Conservation (phyloP, 37 sponge, comb jelly and placozoan species). For the Crambe crambe region DNA sequence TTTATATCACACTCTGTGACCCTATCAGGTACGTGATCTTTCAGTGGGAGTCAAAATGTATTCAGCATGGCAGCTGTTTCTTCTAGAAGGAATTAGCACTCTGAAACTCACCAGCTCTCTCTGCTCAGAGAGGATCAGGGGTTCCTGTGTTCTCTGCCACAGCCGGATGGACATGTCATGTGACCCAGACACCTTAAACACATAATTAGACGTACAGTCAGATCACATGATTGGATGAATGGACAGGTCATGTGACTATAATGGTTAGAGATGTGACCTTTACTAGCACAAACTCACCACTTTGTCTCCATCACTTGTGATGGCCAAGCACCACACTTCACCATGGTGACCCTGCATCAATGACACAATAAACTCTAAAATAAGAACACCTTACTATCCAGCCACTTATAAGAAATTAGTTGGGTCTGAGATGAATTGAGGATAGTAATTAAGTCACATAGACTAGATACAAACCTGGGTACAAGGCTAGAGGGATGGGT, state of each 20-base stretch:
- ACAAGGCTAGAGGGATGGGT: too few relatives aligned
- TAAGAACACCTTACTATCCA: background rate
- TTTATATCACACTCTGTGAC: too few relatives aligned
- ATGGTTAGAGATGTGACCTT: background rate
- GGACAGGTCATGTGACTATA: too few relatives aligned
- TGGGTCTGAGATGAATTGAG: too few relatives aligned
- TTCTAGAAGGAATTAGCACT: background rate
- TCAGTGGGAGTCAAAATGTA: too few relatives aligned
- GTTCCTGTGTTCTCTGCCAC: conserved; percentile 91
- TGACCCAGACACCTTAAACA: conserved; percentile 79
- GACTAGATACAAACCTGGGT: too few relatives aligned
- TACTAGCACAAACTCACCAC: conserved; percentile 46
- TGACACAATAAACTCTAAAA: background rate
- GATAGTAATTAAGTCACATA: too few relatives aligned
- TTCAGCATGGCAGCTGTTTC: too few relatives aligned
- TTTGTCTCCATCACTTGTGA: conserved; percentile 84
- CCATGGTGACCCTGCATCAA: conserved; percentile 77
- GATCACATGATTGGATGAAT: too few relatives aligned
- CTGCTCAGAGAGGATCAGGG: conserved; percentile 85
- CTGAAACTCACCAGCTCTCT: conserved; percentile 65
- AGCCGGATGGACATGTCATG: conserved; percentile 88
- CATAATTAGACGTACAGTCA: conserved; percentile 1
- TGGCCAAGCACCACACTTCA: conserved; percentile 90
- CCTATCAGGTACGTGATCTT: too few relatives aligned
- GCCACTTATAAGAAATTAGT: too few relatives aligned